Base-by-base conservation (phyloP, 1,140 invertebrate species). In the Bombyx mori region DNA sequence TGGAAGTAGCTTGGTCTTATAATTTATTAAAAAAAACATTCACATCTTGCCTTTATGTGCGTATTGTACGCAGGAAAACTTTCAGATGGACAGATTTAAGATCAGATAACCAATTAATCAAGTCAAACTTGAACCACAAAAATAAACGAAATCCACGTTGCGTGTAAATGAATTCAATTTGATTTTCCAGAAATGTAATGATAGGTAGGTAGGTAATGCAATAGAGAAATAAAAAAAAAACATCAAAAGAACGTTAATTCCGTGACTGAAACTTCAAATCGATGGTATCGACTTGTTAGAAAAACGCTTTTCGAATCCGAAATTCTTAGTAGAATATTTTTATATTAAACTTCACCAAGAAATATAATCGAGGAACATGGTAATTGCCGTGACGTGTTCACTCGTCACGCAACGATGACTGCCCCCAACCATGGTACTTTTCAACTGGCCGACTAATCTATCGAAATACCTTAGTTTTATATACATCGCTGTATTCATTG, bases 341-440 rank as follows among this genome's bases (percentile, higher is more conserved):
- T 54, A 45, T 54, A 68, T 61, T 63, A 69, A 57, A 60, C 61
- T 59, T 45, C 59, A 10, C 53, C 54, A 56, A 63, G 66, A 68
- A 72, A 67, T 58, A 69, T 62, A 76, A 71, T 77, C 69, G 66
- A 71, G 66, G 69, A 71, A 75, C 72, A 75, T 63, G 65, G 66
- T 75, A 82, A 78, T 78, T 71, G 71, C 58, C 72, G 62, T 78
- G 73, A 83, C 77, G 75, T 75, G 60, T 63, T 63, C 74, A 70
- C 54, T 59, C 68, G 79, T 79, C 77, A 84, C 73, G 81, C 77
- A 73, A 75, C 76, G 66, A 52, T 62, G 75, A 47, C 50, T 66
- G 67, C 70, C 69, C 43, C 72, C 73, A 73, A 77, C 74, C 70
- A 72, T 69, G 75, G 60, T 63, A 68, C 57, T 65, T 44, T 63